phyloP scores from a whole-genome alignment of 2,113 vertebrate genomes.

The Proterorhinus semilunaris region DNA sequence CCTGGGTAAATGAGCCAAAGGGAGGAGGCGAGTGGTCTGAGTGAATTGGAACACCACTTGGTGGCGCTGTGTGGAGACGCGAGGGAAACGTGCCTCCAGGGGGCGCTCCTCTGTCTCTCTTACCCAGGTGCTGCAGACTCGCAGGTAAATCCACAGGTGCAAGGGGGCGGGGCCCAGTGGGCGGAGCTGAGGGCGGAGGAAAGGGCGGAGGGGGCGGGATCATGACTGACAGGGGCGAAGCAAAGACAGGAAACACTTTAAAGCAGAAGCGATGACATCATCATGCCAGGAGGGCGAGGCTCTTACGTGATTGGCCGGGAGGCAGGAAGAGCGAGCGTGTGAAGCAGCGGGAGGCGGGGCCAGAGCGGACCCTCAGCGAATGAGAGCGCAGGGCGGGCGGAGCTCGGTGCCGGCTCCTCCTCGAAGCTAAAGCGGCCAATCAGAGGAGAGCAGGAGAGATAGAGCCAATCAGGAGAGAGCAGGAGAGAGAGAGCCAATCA shows the following conservation, averaged over 20 bases:
- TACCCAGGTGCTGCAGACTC: slow-evolving; percentile 7
- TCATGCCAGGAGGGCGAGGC: not conserved
- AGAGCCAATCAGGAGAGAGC: not conserved
- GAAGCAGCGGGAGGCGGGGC: slow-evolving; percentile 63
- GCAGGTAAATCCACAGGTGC: not conserved
- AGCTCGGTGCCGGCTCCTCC: slow-evolving; percentile 50
- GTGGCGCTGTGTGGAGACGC: no score
- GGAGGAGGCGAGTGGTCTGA: no score
- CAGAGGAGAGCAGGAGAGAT: not conserved
- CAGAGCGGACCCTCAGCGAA: slow-evolving; percentile 71
- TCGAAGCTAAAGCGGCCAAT: slow-evolving; percentile 8
- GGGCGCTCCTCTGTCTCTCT: not conserved
- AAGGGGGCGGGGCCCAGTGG: not conserved
- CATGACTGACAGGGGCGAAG: not conserved
- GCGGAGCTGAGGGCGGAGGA: not conserved
- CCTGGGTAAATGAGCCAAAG: no score
- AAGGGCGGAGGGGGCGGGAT: not conserved
- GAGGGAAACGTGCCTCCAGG: not conserved
- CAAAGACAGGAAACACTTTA: not conserved
- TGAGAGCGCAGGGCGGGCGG: slow-evolving; percentile 64
- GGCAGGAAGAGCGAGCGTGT: slow-evolving; percentile 73
- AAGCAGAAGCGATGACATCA: no score
- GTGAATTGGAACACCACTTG: no score
- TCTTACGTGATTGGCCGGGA: slow-evolving; percentile 71
- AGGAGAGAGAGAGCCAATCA: not conserved